A percentile compares a stretch with the other conserved stretches of the same genome.
Conservation (phyloP, 2,113 vertebrate genomes). For the Okapia johnstoni region DNA sequence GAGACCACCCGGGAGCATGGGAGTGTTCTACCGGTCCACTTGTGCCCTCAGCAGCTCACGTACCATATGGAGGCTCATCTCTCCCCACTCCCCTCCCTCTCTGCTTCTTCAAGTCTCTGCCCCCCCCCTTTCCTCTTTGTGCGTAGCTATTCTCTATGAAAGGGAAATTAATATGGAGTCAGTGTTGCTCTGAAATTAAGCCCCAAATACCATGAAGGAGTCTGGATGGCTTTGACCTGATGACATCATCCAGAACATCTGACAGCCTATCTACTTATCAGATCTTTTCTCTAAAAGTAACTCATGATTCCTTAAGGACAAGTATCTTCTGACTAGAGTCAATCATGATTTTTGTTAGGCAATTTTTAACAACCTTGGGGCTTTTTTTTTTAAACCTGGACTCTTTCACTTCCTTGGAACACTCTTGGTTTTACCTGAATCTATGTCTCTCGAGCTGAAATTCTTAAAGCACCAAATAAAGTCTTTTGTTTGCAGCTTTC, state of each 20-base stretch:
- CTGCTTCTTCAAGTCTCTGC: neutral
- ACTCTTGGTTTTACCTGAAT: neutral
- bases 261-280: neutral
- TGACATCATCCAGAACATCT: neutral
- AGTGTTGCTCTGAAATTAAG: neutral
- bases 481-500: neutral
- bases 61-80: neutral
- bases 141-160: neutral
- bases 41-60: neutral
- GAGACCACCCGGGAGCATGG: neutral
- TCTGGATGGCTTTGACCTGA: neutral
- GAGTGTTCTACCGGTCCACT: fast-evolving
- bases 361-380: neutral
- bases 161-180: neutral
- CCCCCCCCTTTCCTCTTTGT: neutral
- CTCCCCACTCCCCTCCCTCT: neutral
- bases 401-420: neutral
- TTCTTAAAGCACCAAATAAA: neutral
- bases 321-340: neutral
- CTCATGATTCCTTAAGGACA: neutral
- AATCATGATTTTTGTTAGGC: neutral
- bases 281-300: neutral
- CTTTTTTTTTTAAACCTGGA: neutral
- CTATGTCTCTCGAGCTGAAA: neutral
- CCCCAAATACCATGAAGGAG: neutral